These are phyloP conservation scores for Cryptops parisi DNA, from an alignment of 2,888 invertebrate species.

Conservation along the genomic window DNA sequence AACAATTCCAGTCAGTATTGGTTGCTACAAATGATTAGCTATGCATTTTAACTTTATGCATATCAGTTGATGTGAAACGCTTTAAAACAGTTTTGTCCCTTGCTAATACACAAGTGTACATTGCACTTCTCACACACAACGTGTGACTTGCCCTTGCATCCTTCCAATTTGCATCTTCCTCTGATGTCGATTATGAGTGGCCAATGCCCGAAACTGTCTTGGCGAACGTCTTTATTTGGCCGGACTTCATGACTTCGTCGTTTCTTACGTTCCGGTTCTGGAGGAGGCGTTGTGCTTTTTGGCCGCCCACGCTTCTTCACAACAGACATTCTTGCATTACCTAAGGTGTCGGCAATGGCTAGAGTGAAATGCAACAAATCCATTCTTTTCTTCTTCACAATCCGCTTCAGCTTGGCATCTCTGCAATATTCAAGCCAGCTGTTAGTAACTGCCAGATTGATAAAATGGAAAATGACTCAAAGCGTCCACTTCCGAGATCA, in stretches of 20 bases:
- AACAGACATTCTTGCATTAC: not conserved
- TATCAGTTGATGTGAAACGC: not conserved
- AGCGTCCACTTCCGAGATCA: constrained; percentile 19
- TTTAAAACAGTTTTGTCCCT: not conserved
- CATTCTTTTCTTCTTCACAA: constrained; percentile 1
- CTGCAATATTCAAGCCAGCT: constrained; percentile 21
- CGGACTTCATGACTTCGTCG: not conserved
- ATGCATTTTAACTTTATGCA: no score
- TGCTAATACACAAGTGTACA: not conserved
- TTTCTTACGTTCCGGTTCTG: not conserved
- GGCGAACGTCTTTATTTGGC: not conserved
- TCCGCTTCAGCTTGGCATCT: not conserved
- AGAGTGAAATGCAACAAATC: not conserved
- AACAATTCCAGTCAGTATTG: no score
- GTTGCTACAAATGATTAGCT: no score
- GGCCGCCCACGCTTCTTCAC: not conserved
- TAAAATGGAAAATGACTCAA: constrained; percentile 15
- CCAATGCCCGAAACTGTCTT: not conserved
- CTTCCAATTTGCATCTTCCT: not conserved
- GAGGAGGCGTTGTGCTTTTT: not conserved
- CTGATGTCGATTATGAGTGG: not conserved
- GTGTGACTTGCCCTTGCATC: not conserved
- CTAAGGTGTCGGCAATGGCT: not conserved
- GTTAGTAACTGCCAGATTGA: constrained; percentile 21
- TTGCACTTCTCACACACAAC: not conserved